phyloP scores from a whole-genome alignment of 2,888 invertebrate genomes.

The Trypoxylon attenuatum region DNA sequence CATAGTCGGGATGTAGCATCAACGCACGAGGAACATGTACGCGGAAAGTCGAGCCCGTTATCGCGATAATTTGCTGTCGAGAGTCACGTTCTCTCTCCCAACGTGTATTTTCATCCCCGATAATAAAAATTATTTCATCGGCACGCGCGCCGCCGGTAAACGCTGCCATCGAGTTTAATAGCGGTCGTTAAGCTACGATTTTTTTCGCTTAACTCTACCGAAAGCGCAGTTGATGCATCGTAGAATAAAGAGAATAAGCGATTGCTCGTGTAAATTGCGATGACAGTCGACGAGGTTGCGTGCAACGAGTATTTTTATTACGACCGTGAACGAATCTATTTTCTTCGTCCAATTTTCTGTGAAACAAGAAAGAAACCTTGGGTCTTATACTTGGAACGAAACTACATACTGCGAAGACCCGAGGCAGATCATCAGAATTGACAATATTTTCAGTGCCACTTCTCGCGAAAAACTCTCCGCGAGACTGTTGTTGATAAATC shows the following conservation, averaged over 20 bases:
- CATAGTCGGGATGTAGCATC: neutral
- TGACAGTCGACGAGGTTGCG: too few species aligned
- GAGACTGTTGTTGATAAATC: too few species aligned
- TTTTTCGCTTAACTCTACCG: neutral
- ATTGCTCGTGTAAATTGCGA: constrained; percentile 5
- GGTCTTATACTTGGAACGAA: too few species aligned
- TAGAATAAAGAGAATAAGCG: constrained; percentile 5
- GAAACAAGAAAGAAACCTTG: too few species aligned
- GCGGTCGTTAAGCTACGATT: neutral
- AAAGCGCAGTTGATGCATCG: neutral
- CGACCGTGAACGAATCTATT: too few species aligned
- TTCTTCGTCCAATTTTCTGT: too few species aligned
- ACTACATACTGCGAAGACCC: too few species aligned
- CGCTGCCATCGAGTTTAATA: neutral
- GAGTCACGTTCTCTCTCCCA: constrained; percentile 30
- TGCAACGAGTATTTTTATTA: too few species aligned
- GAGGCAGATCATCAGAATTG: too few species aligned
- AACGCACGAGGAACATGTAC: neutral
- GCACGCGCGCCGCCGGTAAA: neutral
- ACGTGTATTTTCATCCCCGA: constrained; percentile 8
- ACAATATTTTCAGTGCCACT: too few species aligned
- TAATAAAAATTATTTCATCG: constrained; percentile 21
- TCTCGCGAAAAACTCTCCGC: too few species aligned
- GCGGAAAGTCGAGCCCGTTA: neutral
- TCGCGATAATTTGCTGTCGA: constrained; percentile 11